These are phyloP conservation scores for Drosophila rubida DNA, from an alignment of 2,888 invertebrate genomes.

Conservation along the genomic window DNA sequence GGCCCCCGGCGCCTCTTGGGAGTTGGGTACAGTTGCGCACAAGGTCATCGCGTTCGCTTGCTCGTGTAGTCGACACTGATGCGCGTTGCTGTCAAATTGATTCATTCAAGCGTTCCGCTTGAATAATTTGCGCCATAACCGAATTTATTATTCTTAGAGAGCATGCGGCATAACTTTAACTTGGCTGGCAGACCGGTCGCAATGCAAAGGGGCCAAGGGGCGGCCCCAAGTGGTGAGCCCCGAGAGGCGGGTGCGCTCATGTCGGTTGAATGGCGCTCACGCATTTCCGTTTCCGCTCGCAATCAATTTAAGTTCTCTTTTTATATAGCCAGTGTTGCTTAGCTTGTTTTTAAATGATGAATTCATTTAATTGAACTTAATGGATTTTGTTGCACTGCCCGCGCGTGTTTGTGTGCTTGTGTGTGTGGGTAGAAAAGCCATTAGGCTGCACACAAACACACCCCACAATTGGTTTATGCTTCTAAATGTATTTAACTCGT, in stretches of 20 bases:
- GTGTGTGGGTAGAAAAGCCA: conserved; percentile 44
- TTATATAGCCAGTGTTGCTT: conserved; percentile 49
- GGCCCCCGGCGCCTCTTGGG: background rate
- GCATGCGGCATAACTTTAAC: conserved; percentile 23
- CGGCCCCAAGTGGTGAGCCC: background rate
- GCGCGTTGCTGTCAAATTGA: conserved; percentile 52
- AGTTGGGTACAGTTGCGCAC: conserved; percentile 49
- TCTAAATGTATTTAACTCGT: conserved; percentile 28
- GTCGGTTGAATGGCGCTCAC: conserved; percentile 43
- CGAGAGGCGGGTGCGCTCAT: background rate
- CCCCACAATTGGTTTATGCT: background rate
- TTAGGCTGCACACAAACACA: conserved; percentile 39
- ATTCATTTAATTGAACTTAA: conserved; percentile 76
- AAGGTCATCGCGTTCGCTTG: conserved; percentile 48
- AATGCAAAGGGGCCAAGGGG: conserved; percentile 8
- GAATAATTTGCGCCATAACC: conserved; percentile 74
- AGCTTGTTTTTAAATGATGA: conserved; percentile 72
- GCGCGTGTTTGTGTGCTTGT: conserved; percentile 25
- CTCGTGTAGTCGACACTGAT: background rate
- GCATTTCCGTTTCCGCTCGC: conserved; percentile 64
- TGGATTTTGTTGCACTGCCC: conserved; percentile 56
- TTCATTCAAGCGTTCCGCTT: conserved; percentile 66
- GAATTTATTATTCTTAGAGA: conserved; percentile 60
- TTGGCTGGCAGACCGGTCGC: conserved; percentile 11
- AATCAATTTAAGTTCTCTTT: conserved; percentile 63